These are phyloP conservation scores for Tamandua tetradactyla DNA, from an alignment of 2,797 vertebrate species.

Conservation along the genomic window DNA sequence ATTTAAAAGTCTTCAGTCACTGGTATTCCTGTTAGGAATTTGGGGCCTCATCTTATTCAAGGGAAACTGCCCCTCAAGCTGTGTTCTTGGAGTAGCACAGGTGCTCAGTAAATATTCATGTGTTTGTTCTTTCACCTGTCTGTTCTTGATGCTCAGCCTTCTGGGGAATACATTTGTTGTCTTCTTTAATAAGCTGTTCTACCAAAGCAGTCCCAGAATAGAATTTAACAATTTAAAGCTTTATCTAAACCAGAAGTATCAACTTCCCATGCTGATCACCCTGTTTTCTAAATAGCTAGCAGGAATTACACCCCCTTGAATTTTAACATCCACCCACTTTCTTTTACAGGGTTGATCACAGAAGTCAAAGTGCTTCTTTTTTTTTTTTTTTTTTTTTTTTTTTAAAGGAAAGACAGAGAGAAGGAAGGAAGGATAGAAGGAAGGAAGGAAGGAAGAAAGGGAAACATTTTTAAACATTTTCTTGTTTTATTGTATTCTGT, in stretches of 20 bases:
- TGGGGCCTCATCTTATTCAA: not conserved
- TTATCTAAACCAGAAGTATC: not conserved
- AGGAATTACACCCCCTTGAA: too few relatives aligned
- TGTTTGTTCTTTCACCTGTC: accelerated
- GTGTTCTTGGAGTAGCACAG: not conserved
- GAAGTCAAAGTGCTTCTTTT: not conserved
- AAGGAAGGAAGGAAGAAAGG: too few relatives aligned
- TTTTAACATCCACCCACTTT: not conserved
- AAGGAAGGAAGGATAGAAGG: too few relatives aligned
- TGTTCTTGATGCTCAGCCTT: not conserved
- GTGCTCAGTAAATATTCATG: not conserved
- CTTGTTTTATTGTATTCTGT: too few relatives aligned
- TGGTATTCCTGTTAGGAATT: not conserved
- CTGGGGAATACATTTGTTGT: too few relatives aligned
- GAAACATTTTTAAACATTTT: too few relatives aligned
- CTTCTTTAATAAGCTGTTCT: not conserved
- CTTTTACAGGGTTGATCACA: too few relatives aligned
- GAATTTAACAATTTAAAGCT: not conserved
- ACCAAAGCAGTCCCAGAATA: not conserved
- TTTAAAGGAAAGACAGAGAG: too few relatives aligned
- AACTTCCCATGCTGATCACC: not conserved
- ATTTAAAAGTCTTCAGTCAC: not conserved
- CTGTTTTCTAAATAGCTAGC: accelerated
- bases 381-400: too few relatives aligned
- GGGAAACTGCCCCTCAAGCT: not conserved